Evolutionary conservation across 2,113 vertebrate genomes (phyloP), one percentile per base, ranked within the genome.

Genomic region (Silurus asotus): DNA sequence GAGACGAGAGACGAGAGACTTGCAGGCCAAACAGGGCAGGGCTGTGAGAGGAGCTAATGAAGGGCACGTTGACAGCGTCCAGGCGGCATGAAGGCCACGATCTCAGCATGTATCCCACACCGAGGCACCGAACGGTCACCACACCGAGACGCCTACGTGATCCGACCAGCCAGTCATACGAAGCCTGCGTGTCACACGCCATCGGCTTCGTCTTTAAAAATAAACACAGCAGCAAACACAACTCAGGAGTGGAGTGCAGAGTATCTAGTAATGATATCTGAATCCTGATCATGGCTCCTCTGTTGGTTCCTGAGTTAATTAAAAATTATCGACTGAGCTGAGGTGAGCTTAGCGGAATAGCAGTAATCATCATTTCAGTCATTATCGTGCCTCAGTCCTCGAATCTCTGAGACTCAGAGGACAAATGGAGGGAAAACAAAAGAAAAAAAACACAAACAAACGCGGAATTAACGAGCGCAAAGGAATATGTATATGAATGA

Each of bases 1-100:
- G 86, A 91, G 91, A 91, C 89, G 90, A 89, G 86, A 87, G 80
- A 92, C 69, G 82, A 89, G 86, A 87, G 80, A 92, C 69, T 80
- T 37, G 53, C 51, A 61, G 82, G 62, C 58, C 55, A 37, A 56
- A 55, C 59, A 55, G 79, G 37, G 69, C 62, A 28, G 45, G 37
- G 75, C 28, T 51, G 88, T 89, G 90, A 83, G 84, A 91, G 82
- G 61, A 82, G 81, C 84, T 89, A 90, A 91, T 90, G 90, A 89
- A 91, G 90, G 89, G 86, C 87, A 86, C 86, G 86, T 75, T 89
- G 82, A 87, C 87, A 89, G 85, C 53, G 84, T 72, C 83, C 80
- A 78, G 69, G 61, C 72, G 75, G 75, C 82, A 87, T 90, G 89
- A 90, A 92, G 87, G 91, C 89, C 89, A 88, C n/a, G 62, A 82